Conservation (phyloP, 2,797 vertebrate genomes). For the Dipus sagitta region DNA sequence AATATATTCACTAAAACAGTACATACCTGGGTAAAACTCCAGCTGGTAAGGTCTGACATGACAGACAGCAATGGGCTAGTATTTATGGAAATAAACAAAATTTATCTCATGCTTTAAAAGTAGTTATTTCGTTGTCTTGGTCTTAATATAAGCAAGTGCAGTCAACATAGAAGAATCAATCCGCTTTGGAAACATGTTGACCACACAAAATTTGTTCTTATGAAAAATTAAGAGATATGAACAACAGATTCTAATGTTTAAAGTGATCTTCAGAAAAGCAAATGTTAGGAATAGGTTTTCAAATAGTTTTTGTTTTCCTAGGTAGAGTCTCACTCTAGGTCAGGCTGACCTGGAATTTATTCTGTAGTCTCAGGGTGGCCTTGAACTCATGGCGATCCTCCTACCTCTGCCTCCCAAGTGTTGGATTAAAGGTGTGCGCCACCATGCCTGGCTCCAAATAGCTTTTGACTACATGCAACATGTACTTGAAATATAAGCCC, state of each 20-base stretch:
- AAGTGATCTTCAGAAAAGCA: slow-evolving; percentile 49
- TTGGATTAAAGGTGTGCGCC: too few species aligned
- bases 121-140: slow-evolving; percentile 63
- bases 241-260: slow-evolving; percentile 20
- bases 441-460: not conserved
- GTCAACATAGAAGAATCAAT: slow-evolving; percentile 48
- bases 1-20: slow-evolving; percentile 73
- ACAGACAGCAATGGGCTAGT: slow-evolving; percentile 66
- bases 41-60: slow-evolving; percentile 73
- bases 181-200: slow-evolving; percentile 53
- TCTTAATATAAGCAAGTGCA: slow-evolving; percentile 65
- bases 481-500: slow-evolving; percentile 60
- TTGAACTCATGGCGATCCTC: too few species aligned
- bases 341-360: too few species aligned
- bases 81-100: slow-evolving; percentile 73
- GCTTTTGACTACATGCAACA: slow-evolving; percentile 67
- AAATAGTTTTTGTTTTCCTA: too few species aligned
- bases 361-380: too few species aligned
- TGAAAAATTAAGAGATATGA: slow-evolving; percentile 59
- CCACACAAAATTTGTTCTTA: slow-evolving; percentile 31
- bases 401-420: too few species aligned
- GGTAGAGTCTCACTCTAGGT: too few species aligned
- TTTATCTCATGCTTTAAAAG: slow-evolving; percentile 63
- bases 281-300: slow-evolving; percentile 36
- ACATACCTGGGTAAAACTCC: slow-evolving; percentile 78